Conservation (phyloP, 2,888 invertebrate species). For the Beris morrisii region DNA sequence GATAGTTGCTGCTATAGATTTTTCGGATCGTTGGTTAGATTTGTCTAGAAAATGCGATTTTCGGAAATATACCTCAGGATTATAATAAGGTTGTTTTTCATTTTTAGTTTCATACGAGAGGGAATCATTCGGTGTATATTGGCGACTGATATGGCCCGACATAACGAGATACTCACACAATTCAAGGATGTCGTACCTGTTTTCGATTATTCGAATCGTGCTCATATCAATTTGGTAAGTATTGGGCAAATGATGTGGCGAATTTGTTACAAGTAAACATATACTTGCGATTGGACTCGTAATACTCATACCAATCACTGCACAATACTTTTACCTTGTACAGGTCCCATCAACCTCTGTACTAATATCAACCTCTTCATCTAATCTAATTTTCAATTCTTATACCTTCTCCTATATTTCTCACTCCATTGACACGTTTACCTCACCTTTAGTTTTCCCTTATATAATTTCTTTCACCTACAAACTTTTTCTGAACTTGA, state of each 20-base stretch:
- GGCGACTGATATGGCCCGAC: constrained; percentile 78
- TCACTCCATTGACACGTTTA: no score
- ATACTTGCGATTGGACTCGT: no score
- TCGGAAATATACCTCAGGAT: background rate
- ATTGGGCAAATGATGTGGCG: background rate
- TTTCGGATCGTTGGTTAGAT: background rate
- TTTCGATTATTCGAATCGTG: constrained; percentile 69
- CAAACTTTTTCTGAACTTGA: no score
- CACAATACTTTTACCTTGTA: no score
- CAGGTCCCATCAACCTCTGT: no score
- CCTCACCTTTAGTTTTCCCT: no score
- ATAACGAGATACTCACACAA: constrained; percentile 74
- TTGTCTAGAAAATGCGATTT: background rate
- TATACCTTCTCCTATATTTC: no score
- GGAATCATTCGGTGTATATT: constrained; percentile 78
- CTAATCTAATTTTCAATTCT: no score
- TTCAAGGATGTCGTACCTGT: constrained; percentile 67
- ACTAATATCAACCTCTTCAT: no score
- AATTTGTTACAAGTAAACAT: no score
- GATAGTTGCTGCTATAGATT: background rate
- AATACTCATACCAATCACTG: no score
- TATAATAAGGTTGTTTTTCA: background rate
- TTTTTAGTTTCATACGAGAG: constrained; percentile 65
- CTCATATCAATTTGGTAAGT: constrained; percentile 72
- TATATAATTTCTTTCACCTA: no score